These are phyloP conservation scores for Grammomys surdaster DNA, from an alignment of 2,113 vertebrate genomes.

Conservation along the genomic window DNA sequence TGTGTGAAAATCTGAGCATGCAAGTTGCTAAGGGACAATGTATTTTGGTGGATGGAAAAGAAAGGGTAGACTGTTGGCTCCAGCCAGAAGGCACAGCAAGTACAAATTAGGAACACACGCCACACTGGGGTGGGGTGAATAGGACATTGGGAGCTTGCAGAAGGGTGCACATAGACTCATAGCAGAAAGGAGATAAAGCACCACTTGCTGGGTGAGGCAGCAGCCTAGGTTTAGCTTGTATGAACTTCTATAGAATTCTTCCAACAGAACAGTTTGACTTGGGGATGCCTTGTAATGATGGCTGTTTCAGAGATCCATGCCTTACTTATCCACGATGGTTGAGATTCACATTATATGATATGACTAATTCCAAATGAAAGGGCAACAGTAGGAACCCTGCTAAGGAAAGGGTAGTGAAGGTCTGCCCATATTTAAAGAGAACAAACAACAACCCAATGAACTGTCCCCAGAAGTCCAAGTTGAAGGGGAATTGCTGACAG, in stretches of 20 bases:
- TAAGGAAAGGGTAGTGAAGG: background rate
- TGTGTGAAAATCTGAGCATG: background rate
- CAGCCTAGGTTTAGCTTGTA: background rate
- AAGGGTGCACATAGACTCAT: fast-evolving
- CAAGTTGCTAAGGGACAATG: background rate
- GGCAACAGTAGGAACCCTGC: background rate
- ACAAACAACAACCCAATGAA: background rate
- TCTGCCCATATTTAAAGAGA: background rate
- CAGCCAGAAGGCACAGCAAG: background rate
- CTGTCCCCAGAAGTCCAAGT: background rate
- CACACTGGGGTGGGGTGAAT: background rate
- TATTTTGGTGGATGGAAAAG: background rate
- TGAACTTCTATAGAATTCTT: background rate
- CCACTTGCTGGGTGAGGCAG: background rate
- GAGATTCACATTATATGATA: background rate
- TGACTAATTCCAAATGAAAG: background rate
- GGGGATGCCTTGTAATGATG: background rate
- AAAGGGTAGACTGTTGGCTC: background rate
- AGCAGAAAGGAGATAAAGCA: background rate
- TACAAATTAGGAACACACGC: background rate
- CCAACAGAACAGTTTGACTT: background rate
- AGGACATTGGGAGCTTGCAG: background rate
- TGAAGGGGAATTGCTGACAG: background rate
- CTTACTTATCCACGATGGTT: background rate
- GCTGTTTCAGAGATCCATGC: background rate